Percentiles rank a stretch among this genome's conserved stretches.
phyloP scores from a whole-genome alignment of 1,140 invertebrate species.

The Eupristina koningsbergeri region DNA sequence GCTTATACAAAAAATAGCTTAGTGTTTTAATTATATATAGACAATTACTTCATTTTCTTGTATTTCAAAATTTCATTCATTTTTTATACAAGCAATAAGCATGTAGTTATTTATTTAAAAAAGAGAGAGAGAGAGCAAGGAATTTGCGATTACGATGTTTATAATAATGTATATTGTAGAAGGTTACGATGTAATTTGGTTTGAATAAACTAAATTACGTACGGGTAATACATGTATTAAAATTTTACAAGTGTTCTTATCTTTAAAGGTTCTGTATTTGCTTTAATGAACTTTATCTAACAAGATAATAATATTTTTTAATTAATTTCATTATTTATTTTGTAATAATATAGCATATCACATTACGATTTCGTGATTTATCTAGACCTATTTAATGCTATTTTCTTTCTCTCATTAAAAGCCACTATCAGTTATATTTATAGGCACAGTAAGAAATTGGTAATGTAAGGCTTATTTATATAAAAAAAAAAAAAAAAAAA shows the following conservation, averaged over 20 bases:
- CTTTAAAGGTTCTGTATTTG: slow-evolving; percentile 19
- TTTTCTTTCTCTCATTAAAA: background rate
- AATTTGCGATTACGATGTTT: slow-evolving; percentile 14
- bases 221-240: slow-evolving; percentile 25
- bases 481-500: no score
- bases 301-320: slow-evolving; percentile 2
- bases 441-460: no score
- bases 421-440: background rate
- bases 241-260: slow-evolving; percentile 34
- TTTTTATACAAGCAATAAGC: background rate
- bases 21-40: background rate
- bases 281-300: slow-evolving; percentile 10
- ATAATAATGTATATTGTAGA: slow-evolving; percentile 12
- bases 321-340: slow-evolving; percentile 11
- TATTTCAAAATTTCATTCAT: background rate
- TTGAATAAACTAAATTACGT: slow-evolving; percentile 35
- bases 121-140: background rate
- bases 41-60: background rate
- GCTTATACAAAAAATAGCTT: background rate
- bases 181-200: slow-evolving; percentile 26
- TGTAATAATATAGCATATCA: background rate
- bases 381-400: background rate
- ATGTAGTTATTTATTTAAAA: slow-evolving; percentile 6
- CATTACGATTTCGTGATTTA: background rate
- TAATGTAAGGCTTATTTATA: no score